Base-by-base conservation (phyloP, 2,888 invertebrate species). In the Selenia dentaria region DNA sequence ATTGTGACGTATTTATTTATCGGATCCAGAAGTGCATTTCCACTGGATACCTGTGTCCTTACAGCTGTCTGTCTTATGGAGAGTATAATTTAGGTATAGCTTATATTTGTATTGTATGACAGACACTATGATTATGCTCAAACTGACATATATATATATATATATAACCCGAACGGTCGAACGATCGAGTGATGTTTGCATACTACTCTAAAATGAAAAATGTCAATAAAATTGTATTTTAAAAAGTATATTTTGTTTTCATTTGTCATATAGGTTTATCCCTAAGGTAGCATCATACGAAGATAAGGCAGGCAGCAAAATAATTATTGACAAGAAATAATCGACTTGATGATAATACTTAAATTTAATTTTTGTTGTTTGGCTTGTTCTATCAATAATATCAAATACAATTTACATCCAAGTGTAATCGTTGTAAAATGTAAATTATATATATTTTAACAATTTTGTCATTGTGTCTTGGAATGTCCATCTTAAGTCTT, bases 211-310 rank as follows among this genome's bases (percentile, higher is more conserved):
- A 38, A 83, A 82, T 79, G 78, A 71, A 84, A 79, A 87, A 89
- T 86, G 87, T 90, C 89, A 90, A 89, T 89, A 90, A 90, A 90
- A 75, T 80, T 81, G 85, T 88, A 87, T 88, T 87, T 87, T 86
- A 88, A 89, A 87, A 82, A 74, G 74, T 71, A 59, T 31, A 37
- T 38, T 53, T 56, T 71, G 62, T 75, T 74, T 76, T 50, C 52
- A 53, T 60, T 43, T 33, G 10, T 11, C n/a, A n/a, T n/a, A n/a
- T n/a, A n/a, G n/a, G n/a, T n/a, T n/a, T n/a, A n/a, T n/a, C n/a
- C n/a, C n/a, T n/a, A n/a, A n/a, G n/a, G n/a, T n/a, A n/a, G n/a
- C n/a, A n/a, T n/a, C n/a, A n/a, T n/a, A n/a, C n/a, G n/a, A n/a
- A n/a, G n/a, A n/a, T n/a, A n/a, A n/a, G n/a, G n/a, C n/a, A n/a